Evolutionary conservation across 2,797 vertebrate genomes (phyloP).

Genomic region (Heliangelus exortis): DNA sequence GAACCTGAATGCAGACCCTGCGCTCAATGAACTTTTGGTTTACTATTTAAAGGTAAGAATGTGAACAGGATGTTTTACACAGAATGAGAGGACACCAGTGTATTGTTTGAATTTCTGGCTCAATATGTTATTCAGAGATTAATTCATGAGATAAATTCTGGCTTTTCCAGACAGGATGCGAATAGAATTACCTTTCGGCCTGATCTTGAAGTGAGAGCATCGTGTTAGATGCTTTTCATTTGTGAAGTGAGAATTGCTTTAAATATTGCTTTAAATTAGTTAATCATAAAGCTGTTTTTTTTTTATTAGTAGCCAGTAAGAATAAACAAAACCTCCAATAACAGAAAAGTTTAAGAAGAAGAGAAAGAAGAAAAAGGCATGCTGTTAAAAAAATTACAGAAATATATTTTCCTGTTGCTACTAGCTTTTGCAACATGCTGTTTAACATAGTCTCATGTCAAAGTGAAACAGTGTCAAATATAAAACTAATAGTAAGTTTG

Average conservation of each 20-base stretch:
- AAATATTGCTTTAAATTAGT: not conserved
- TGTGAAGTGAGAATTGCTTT: not conserved
- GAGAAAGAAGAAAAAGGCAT: fast-evolving
- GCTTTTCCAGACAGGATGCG: not conserved
- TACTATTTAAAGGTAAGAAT: slow-evolving; percentile 95
- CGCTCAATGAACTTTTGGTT: slow-evolving; percentile 95
- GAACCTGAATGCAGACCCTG: slow-evolving; percentile 97
- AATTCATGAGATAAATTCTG: not conserved
- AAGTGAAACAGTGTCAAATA: not conserved
- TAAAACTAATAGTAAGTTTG: not conserved
- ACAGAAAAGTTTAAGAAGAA: not conserved
- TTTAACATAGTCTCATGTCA: not conserved
- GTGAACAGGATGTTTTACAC: not conserved
- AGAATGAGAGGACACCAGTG: not conserved
- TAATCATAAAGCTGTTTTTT: not conserved
- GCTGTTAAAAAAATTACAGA: not conserved
- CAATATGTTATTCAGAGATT: not conserved
- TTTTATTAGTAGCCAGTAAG: not conserved
- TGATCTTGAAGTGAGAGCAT: not conserved
- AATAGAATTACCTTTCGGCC: not conserved
- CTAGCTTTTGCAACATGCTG: not conserved
- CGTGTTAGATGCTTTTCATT: not conserved
- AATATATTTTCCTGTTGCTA: not conserved
- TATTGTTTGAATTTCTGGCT: not conserved
- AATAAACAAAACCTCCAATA: not conserved